These are phyloP conservation scores for Oxygymnocypris stewartii DNA, from an alignment of 2,113 vertebrate genomes.

Conservation along the genomic window DNA sequence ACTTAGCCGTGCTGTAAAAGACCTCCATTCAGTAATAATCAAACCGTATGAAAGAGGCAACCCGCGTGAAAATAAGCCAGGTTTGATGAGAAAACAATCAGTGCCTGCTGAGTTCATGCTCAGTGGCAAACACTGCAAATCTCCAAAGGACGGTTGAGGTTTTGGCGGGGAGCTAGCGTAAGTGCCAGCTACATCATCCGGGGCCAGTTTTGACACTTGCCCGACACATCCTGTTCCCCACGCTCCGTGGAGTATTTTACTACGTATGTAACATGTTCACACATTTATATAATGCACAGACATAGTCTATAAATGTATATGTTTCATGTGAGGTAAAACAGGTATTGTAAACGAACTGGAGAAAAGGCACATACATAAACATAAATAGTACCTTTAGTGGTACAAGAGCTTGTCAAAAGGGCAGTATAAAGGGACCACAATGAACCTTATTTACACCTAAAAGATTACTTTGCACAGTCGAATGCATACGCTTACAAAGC, in stretches of 20 bases:
- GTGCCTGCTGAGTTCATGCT: slow-evolving; percentile 67
- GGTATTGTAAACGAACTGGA: slow-evolving; percentile 8
- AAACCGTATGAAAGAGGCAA: slow-evolving; percentile 54
- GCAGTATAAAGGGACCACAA: not conserved
- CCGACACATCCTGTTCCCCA: slow-evolving; percentile 22
- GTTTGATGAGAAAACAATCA: slow-evolving; percentile 75
- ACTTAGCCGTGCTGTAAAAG: slow-evolving; percentile 61
- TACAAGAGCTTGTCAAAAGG: not conserved
- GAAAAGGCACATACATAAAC: not conserved
- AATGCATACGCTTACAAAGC: not conserved
- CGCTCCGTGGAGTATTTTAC: not conserved
- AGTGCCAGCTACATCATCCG: slow-evolving; percentile 30
- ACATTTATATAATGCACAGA: slow-evolving; percentile 30
- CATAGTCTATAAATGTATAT: slow-evolving; percentile 1
- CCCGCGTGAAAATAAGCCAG: slow-evolving; percentile 68
- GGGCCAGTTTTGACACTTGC: slow-evolving; percentile 18
- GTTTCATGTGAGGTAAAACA: slow-evolving; percentile 3
- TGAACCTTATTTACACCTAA: not conserved
- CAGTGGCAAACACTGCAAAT: slow-evolving; percentile 55
- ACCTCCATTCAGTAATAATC: slow-evolving; percentile 72
- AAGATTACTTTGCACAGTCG: not conserved
- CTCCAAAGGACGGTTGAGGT: slow-evolving; percentile 29
- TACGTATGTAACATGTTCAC: slow-evolving; percentile 21
- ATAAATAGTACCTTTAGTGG: not conserved
- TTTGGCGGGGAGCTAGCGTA: not conserved